These are phyloP conservation scores for Drosophila pruinosa DNA, from an alignment of 1,140 invertebrate genomes.

Conservation along the genomic window DNA sequence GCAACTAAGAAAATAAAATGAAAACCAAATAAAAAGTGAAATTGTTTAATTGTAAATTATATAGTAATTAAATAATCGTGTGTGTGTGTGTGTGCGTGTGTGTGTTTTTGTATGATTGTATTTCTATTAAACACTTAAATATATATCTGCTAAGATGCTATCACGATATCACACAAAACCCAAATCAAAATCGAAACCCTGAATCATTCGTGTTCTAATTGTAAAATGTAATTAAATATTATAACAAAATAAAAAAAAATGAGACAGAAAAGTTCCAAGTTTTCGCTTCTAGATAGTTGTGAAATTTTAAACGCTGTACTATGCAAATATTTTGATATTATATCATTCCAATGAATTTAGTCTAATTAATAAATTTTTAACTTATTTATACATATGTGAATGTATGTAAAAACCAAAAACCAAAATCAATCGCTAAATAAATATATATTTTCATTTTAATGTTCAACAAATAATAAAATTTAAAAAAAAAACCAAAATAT, in stretches of 20 bases:
- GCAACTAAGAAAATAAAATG: neutral
- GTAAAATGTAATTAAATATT: slow-evolving; percentile 59
- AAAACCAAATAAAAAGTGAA: slow-evolving; percentile 4
- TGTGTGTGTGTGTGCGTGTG: slow-evolving; percentile 18
- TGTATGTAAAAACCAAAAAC: slow-evolving; percentile 68
- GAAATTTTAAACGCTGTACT: slow-evolving; percentile 78
- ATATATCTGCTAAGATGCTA: slow-evolving; percentile 26
- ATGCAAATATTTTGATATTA: slow-evolving; percentile 81
- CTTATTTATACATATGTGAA: slow-evolving; percentile 78
- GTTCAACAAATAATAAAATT: slow-evolving; percentile 59
- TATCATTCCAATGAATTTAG: slow-evolving; percentile 82
- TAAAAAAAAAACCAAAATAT: slow-evolving; percentile 19
- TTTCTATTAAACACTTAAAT: slow-evolving; percentile 10
- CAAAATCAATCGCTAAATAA: slow-evolving; percentile 54
- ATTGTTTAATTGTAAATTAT: slow-evolving; percentile 40
- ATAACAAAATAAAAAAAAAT: slow-evolving; percentile 15
- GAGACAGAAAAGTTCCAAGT: slow-evolving; percentile 48
- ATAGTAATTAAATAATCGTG: slow-evolving; percentile 20
- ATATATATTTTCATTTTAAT: slow-evolving; percentile 77
- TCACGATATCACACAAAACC: slow-evolving; percentile 19
- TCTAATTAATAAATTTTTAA: slow-evolving; percentile 81
- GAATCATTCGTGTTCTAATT: slow-evolving; percentile 61
- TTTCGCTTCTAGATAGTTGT: slow-evolving; percentile 79
- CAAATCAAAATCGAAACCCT: slow-evolving; percentile 46
- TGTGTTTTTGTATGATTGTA: slow-evolving; percentile 33